phyloP scores from a whole-genome alignment of 2,113 vertebrate genomes.

The Phocoena sinus region DNA sequence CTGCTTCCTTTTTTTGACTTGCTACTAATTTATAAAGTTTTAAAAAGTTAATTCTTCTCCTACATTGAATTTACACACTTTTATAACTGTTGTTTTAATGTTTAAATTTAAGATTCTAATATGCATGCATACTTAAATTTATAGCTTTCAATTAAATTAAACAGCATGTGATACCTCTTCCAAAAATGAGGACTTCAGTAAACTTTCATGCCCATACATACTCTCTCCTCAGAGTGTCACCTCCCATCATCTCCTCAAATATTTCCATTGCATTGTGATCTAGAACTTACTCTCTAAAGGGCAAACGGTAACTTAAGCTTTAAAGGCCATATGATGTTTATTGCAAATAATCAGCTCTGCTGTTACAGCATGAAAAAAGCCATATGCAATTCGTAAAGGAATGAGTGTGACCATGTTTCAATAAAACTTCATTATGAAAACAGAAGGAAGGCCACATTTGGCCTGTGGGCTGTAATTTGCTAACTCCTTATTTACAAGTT shows the following conservation, averaged over 20 bases:
- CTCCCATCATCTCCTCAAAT: background rate
- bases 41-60: background rate
- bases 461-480: background rate
- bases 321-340: background rate
- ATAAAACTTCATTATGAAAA: background rate
- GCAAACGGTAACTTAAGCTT: background rate
- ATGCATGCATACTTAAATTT: background rate
- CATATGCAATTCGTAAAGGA: background rate
- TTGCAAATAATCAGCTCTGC: background rate
- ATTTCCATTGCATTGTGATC: background rate
- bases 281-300: background rate
- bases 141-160: background rate
- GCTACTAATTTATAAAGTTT: background rate
- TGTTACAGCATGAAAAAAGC: background rate
- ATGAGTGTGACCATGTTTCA: background rate
- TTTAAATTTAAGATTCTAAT: background rate
- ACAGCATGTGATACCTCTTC: background rate
- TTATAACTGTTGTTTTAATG: background rate
- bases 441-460: background rate
- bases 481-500: background rate
- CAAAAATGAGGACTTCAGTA: background rate
- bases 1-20: background rate
- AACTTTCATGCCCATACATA: rapidly evolving
- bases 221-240: background rate
- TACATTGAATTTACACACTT: background rate